Percentiles rank a stretch among this genome's conserved stretches.
Evolutionary conservation across 92 coral and sea anemone genomes (phyloP).

Genomic region (Zoanthus solanderi): DNA sequence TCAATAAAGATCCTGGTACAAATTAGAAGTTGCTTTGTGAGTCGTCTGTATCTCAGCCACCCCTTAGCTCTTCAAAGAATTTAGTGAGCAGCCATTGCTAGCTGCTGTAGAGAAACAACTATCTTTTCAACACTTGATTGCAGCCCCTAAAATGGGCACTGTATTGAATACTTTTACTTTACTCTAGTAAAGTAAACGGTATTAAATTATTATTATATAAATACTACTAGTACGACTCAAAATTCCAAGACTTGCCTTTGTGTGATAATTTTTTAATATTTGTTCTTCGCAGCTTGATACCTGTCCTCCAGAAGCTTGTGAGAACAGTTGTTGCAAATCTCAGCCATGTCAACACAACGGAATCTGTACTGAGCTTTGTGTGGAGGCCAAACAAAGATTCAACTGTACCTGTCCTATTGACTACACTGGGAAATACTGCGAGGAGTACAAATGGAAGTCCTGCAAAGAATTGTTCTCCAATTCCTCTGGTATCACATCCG

Average conservation of each 20-base stretch:
- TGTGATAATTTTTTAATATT: neutral
- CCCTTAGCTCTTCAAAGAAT: too few relatives aligned
- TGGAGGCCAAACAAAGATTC: conserved; percentile 1
- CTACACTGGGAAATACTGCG: conserved; percentile 23
- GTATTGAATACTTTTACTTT: too few relatives aligned
- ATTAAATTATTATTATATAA: too few relatives aligned
- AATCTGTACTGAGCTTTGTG: neutral
- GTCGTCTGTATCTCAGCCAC: too few relatives aligned
- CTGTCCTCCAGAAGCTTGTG: conserved; percentile 14
- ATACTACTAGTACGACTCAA: neutral
- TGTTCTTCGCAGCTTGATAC: neutral
- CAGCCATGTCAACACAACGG: conserved; percentile 33
- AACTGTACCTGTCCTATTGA: conserved; percentile 13
- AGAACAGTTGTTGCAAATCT: conserved; percentile 17
- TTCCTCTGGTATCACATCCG: neutral
- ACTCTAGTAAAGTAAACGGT: too few relatives aligned
- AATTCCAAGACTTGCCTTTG: neutral
- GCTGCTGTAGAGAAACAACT: too few relatives aligned
- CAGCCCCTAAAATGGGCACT: too few relatives aligned
- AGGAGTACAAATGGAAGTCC: conserved; percentile 8
- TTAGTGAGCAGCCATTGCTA: too few relatives aligned
- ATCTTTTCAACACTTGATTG: too few relatives aligned
- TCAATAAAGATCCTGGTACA: too few relatives aligned
- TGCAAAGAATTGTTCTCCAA: neutral
- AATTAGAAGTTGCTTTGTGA: too few relatives aligned